Evolutionary conservation across 2,888 invertebrate species (phyloP), one percentile per base, ranked within the genome.

Genomic region (Eurytoma californica): DNA sequence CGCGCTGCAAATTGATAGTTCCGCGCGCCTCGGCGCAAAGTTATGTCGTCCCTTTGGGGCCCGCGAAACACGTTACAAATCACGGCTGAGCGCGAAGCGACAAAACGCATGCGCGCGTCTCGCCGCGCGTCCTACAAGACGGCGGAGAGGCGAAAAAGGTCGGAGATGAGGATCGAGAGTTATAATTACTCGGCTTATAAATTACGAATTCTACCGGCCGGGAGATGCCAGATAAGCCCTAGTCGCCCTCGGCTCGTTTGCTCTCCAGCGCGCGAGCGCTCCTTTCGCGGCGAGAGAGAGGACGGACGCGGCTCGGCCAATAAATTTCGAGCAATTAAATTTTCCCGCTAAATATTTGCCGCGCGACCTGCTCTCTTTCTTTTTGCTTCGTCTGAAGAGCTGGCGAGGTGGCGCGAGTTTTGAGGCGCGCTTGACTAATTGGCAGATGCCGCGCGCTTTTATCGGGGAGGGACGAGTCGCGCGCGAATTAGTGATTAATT

Each of bases 171-270:
- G 72, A 68, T 79, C 51, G 61, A 83, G 80, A 83, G 79, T 84
- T 83, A 83, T 84, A 84, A 84, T 84, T 84, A 84, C 84, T 84
- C 82, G 82, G 80, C 83, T 84, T 83, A 83, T 85, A 85, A 84
- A 84, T 85, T 83, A 84, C 83, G 80, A 82, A 84, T 84, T 81
- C 83, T 68, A 51, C 47, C 9, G 39, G 73, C 24, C 28, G 30
- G 60, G 78, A 83, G 83, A 84, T 84, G 80, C 77, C 66, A 83
- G 84, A 85, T 85, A 83, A 80, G 80, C 80, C 82, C 53, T 58
- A 39, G 14, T 55, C 55, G 57, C 39, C 39, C 9, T n/a, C 5
- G 20, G 47, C 20, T 14, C 66, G 4, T 66, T 16, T 14, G 47
- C n/a, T 13, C 39, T 39, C 9, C 39, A 7, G 39, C 39, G 39